These are phyloP conservation scores for Tipula unca DNA, from an alignment of 2,888 invertebrate species.

Conservation along the genomic window DNA sequence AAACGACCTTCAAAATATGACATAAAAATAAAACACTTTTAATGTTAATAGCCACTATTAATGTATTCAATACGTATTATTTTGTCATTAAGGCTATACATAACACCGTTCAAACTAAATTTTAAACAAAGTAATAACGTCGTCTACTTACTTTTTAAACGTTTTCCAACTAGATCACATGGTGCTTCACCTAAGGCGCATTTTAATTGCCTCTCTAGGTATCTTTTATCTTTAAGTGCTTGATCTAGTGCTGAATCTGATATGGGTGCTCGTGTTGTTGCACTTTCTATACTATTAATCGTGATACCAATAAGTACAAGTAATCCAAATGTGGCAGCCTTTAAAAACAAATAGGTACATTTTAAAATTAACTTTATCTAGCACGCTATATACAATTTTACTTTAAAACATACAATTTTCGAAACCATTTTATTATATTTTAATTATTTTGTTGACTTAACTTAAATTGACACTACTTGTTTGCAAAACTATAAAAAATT, in stretches of 20 bases:
- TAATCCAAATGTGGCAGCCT: not conserved
- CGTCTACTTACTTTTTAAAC: constrained; percentile 56
- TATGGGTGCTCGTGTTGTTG: not conserved
- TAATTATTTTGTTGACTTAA: not conserved
- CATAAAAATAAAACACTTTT: not conserved
- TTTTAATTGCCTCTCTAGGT: constrained; percentile 61
- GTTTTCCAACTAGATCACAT: constrained; percentile 63
- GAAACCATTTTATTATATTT: not conserved
- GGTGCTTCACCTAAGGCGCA: constrained; percentile 65
- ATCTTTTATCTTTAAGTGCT: constrained; percentile 60
- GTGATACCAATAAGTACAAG: not conserved
- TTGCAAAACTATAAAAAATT: not conserved
- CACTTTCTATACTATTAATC: constrained; percentile 1
- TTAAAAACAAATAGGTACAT: not conserved
- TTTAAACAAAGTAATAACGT: not conserved
- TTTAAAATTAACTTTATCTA: not conserved
- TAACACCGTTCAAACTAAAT: not conserved
- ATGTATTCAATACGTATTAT: not conserved
- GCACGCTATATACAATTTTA: not conserved
- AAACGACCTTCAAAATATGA: not conserved
- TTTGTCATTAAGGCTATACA: not conserved
- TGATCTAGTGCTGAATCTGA: constrained; percentile 57
- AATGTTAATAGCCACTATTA: not conserved
- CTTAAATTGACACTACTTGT: not conserved
- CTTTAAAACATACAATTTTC: not conserved